Evolutionary conservation across 2,888 invertebrate genomes (phyloP).

Genomic region (Aleiodes alternator): DNA sequence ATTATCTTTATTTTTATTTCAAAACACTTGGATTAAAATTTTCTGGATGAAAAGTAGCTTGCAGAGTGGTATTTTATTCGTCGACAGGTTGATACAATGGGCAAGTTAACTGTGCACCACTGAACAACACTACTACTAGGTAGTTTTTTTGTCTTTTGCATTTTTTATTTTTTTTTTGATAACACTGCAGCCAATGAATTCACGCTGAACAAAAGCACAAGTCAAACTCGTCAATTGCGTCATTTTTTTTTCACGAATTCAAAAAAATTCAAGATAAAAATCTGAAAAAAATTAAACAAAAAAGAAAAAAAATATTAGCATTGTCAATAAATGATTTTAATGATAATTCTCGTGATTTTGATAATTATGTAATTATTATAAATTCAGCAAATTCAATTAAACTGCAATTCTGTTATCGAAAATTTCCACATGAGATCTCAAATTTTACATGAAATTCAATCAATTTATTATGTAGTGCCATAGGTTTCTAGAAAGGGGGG

Average conservation of each 20-base stretch:
- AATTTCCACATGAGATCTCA: too few species aligned
- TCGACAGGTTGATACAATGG: constrained; percentile 14
- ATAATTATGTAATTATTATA: too few species aligned
- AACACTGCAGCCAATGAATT: constrained; percentile 9
- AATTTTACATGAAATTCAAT: too few species aligned
- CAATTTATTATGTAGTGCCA: too few species aligned
- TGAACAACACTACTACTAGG: too few species aligned
- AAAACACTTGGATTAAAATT: neutral
- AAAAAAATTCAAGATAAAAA: too few species aligned
- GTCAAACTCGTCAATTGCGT: neutral
- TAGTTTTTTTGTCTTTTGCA: neutral
- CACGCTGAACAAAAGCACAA: neutral
- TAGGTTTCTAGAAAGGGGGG: too few species aligned
- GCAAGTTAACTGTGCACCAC: constrained; percentile 21
- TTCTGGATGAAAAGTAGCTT: neutral
- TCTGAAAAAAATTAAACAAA: neutral
- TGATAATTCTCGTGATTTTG: too few species aligned
- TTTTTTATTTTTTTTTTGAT: neutral
- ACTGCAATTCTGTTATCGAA: too few species aligned
- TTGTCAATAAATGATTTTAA: too few species aligned
- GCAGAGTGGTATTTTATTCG: constrained; percentile 12
- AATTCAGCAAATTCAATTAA: too few species aligned
- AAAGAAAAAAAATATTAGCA: too few species aligned
- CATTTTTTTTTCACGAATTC: neutral
- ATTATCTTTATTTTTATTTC: neutral